phyloP scores from a whole-genome alignment of 2,888 invertebrate genomes.

The Cheilosia vernalis region DNA sequence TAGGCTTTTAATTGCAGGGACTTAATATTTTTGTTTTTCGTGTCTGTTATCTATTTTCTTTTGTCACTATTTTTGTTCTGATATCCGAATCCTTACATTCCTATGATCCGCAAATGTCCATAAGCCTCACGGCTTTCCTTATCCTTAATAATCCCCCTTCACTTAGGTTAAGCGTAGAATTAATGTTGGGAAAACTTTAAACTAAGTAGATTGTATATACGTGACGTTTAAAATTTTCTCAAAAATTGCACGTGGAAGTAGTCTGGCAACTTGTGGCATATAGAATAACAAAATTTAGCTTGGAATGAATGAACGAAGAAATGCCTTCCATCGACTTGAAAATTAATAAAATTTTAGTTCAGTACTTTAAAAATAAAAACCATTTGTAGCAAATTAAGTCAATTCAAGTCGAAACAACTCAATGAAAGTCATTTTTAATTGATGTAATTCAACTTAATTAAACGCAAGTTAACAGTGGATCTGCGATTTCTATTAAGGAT shows the following conservation, averaged over 20 bases:
- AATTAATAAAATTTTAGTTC: no score
- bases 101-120: slow-evolving; percentile 83
- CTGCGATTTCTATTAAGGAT: no score
- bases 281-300: no score
- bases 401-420: no score
- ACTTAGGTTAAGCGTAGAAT: slow-evolving; percentile 82
- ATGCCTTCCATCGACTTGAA: no score
- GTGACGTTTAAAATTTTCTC: slow-evolving; percentile 54
- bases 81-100: slow-evolving; percentile 75
- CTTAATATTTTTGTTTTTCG: slow-evolving; percentile 76
- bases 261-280: slow-evolving; percentile 38
- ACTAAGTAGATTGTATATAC: background rate
- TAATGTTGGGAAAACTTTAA: slow-evolving; percentile 51
- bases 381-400: no score
- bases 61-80: slow-evolving; percentile 67
- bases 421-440: no score
- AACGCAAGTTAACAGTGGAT: no score
- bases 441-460: no score
- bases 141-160: slow-evolving; percentile 85
- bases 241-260: slow-evolving; percentile 26
- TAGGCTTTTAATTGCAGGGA: slow-evolving; percentile 38
- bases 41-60: slow-evolving; percentile 73
- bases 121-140: slow-evolving; percentile 86
- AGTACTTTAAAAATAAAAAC: no score
- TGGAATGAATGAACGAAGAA: no score